phyloP scores from a whole-genome alignment of 2,888 invertebrate species.

The Dioctria rufipes region DNA sequence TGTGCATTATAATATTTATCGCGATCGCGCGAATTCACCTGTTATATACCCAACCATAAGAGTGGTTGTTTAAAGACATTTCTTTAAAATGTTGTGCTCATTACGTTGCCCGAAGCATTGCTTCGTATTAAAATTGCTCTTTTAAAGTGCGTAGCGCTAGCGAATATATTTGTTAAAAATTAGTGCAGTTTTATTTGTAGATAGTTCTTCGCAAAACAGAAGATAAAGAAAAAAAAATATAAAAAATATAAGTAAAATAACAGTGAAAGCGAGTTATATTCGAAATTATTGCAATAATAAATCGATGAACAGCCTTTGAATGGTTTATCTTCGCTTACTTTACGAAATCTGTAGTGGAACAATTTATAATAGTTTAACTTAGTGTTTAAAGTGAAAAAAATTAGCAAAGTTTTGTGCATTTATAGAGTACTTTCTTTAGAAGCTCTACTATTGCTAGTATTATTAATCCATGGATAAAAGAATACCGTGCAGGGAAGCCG shows the following conservation, averaged over 20 bases:
- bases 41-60: conserved; percentile 44
- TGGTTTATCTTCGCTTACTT: conserved; percentile 30
- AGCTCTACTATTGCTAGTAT: conserved; percentile 55
- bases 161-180: conserved; percentile 14
- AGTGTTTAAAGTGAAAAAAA: conserved; percentile 23
- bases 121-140: conserved; percentile 72
- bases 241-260: background rate
- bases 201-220: conserved; percentile 31
- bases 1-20: background rate
- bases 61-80: conserved; percentile 53
- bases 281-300: background rate
- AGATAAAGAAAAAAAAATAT: background rate
- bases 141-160: conserved; percentile 62
- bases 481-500: conserved; percentile 48
- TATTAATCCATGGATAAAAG: conserved; percentile 52
- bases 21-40: conserved; percentile 33
- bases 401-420: conserved; percentile 55
- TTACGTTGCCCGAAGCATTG: conserved; percentile 70
- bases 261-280: conserved; percentile 15
- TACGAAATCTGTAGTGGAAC: conserved; percentile 44
- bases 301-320: conserved; percentile 46
- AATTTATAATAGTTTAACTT: conserved; percentile 47
- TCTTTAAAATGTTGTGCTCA: conserved; percentile 64
- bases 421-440: conserved; percentile 55
- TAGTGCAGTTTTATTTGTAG: conserved; percentile 24